These are phyloP conservation scores for Rhagophthalmus giganteus DNA, from an alignment of 2,888 invertebrate species.

Conservation along the genomic window DNA sequence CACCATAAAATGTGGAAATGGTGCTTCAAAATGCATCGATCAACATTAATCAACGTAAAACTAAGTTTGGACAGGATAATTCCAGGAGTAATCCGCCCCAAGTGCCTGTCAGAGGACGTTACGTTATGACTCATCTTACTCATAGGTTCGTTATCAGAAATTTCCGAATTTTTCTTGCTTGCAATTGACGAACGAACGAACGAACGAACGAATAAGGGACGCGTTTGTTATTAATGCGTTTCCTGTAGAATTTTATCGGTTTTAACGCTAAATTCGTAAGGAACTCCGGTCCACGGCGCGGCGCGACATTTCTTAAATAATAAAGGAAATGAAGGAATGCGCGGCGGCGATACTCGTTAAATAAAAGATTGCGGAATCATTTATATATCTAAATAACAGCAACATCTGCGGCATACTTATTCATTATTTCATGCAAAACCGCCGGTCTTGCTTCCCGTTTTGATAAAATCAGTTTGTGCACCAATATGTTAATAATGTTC, in stretches of 20 bases:
- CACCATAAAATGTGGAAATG: slow-evolving; percentile 22
- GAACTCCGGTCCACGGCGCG: no score
- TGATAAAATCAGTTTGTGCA: slow-evolving; percentile 22
- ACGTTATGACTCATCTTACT: slow-evolving; percentile 7
- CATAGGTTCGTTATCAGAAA: slow-evolving; percentile 25
- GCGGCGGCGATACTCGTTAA: no score
- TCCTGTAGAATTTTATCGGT: no score
- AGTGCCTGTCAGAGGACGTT: slow-evolving; percentile 22
- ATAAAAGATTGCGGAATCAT: no score
- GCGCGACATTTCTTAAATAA: no score
- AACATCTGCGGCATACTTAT: slow-evolving; percentile 7
- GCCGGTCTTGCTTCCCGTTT: slow-evolving; percentile 18
- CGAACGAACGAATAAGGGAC: no score
- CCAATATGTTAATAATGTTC: slow-evolving; percentile 18
- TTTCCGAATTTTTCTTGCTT: no score
- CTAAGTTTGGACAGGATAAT: slow-evolving; percentile 13
- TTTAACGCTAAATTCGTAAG: no score
- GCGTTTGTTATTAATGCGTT: no score
- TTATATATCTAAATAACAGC: no score
- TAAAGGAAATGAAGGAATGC: no score
- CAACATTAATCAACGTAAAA: slow-evolving; percentile 18
- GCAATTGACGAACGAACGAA: no score
- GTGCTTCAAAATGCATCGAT: slow-evolving; percentile 32
- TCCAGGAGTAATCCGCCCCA: slow-evolving; percentile 16
- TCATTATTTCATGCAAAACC: slow-evolving; percentile 15